Evolutionary conservation across 2,113 vertebrate species (phyloP), one percentile per base, ranked within the genome.

Genomic region (Seriola quinqueradiata): DNA sequence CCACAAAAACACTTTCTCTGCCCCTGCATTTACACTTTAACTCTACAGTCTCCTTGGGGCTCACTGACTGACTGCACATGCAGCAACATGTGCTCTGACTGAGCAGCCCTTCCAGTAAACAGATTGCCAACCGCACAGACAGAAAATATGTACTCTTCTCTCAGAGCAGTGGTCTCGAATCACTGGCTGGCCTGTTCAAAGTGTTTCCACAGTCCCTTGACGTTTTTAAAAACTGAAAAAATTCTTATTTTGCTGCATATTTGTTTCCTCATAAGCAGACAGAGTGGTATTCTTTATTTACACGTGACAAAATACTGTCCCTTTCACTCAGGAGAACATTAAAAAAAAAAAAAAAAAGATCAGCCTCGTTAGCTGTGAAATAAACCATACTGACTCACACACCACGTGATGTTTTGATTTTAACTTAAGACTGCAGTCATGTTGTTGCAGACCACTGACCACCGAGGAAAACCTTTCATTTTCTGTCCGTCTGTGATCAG

Each of bases 131-230:
- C 93, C 92, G 66, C 95, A 94, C 88, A 93, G 89, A 90, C 89
- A 94, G 93, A 95, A 95, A 95, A 93, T 94, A 95, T 95, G 92
- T 89, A 90, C 93, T 91, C 85, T 86, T 88, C 90, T 82, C 92
- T 87, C 85, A 59, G 83, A 90, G 90, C 82, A 82, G 80, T 81
- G 81, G 91, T 86, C 84, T 84, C 34, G 86, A 93, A 94, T 94
- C 94, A 95, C 90, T 94, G 90, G 89, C 92, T 94, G 92, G 91
- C 86, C 92, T 94, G 94, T 95, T 93, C 80, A 89, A 90, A 93
- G 92, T 87, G 90, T 95, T 95, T 95, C 95, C 93, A 94, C 88
- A 91, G 86, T 84, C 61, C 67, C 82, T 63, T 80, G 88, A 89
- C 82, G 54, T 87, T 90, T 90, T 85, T 74, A 65, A 87, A 88